phyloP scores from a whole-genome alignment of 2,888 invertebrate species.

The Pecten maximus region DNA sequence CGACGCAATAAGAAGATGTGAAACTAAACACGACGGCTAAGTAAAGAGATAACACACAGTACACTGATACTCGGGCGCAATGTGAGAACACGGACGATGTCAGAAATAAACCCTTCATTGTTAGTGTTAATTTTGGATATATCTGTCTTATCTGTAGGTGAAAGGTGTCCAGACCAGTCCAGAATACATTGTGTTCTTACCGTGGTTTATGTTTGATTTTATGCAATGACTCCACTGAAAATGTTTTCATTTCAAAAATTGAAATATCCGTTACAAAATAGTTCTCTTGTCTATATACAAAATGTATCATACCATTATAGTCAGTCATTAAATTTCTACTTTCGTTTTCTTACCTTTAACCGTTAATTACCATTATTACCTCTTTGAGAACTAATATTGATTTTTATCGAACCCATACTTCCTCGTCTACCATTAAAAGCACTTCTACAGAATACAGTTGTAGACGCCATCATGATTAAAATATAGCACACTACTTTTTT shows the following conservation, averaged over 20 bases:
- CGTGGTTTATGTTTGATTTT: too few species aligned
- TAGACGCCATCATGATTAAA: background rate
- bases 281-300: too few species aligned
- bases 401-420: background rate
- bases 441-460: background rate
- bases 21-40: slow-evolving; percentile 1
- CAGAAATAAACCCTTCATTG: background rate
- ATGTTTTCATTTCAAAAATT: slow-evolving; percentile 55
- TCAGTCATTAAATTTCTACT: too few species aligned
- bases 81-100: background rate
- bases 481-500: background rate
- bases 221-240: too few species aligned
- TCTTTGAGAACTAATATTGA: background rate
- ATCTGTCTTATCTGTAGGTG: slow-evolving; percentile 27
- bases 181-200: too few species aligned
- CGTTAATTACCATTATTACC: too few species aligned
- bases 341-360: too few species aligned
- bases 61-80: background rate
- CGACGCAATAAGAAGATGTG: slow-evolving; percentile 12
- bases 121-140: background rate
- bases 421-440: background rate
- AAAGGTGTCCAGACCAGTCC: slow-evolving; percentile 50
- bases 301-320: too few species aligned
- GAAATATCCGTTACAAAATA: slow-evolving; percentile 47
- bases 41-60: background rate